Evolutionary conservation across 2,797 vertebrate genomes (phyloP), one percentile per base, ranked within the genome.

Genomic region (Sebastes taczanowskii): DNA sequence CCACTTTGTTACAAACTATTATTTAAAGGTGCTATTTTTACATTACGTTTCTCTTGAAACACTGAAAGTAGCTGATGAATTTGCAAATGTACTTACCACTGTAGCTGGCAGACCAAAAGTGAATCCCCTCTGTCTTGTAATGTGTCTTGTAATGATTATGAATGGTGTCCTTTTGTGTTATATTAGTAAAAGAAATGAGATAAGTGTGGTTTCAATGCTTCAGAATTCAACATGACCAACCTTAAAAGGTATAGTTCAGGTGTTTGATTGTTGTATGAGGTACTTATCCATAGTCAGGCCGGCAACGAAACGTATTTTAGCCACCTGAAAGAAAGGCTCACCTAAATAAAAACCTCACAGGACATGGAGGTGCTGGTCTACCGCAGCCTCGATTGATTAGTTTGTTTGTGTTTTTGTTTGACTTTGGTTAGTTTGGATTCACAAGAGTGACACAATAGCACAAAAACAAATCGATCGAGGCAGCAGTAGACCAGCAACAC

Each of bases 1-100:
- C 2, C 32, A 74, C 42, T 42, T 30, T 23, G 35, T 49, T 65
- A n/a, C 25, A 30, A 68, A 38, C 5, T 74, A 22, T 66, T 23
- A 65, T 70, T 75, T 66, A 65, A 65, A 77, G 69, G 29, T 80
- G 68, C 42, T 66, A 7, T 46, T 56, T 35, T 27, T 38, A 11
- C 18, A 30, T 52, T 52, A 29, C 2, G 14, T 67, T 78, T 65
- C 8, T n/a, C 1, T 30, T 72, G 27, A 80, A 22, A 84, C 6
- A 8, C 34, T 69, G 7, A 49, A 65, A 58, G 65, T 27, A 61
- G 61, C 22, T 46, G 56, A 61, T 62, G 20, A 38, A 74, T 29
- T 34, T 55, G 6, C 3, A 71, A 67, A 83, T 64, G 11, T 71
- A 1, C 30, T 11, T 20, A 75, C 46, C 23, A 53, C 58, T 75